Percentiles rank a stretch among this genome's conserved stretches.
Conservation (phyloP, 2,888 invertebrate species). For the Abrostola tripartita region DNA sequence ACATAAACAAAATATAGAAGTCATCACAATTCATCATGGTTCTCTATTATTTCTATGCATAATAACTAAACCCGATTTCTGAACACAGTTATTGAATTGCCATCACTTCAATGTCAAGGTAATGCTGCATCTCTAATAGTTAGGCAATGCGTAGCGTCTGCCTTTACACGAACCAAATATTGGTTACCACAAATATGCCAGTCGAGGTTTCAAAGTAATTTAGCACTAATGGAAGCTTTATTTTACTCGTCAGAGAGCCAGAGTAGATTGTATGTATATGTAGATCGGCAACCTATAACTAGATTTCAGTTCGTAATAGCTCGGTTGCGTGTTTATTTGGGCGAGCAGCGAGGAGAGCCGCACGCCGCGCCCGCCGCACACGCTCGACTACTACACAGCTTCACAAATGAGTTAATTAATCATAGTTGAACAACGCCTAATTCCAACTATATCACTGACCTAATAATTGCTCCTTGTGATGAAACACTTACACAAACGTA, state of each 20-base stretch:
- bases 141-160: no score
- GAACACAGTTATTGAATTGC: no score
- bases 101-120: no score
- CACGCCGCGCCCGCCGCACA: slow-evolving; percentile 32
- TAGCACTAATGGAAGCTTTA: slow-evolving; percentile 1
- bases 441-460: slow-evolving; percentile 42
- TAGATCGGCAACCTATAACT: slow-evolving; percentile 6
- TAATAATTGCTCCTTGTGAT: slow-evolving; percentile 29
- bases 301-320: slow-evolving; percentile 23
- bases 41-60: no score
- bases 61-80: no score
- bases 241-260: slow-evolving; percentile 2
- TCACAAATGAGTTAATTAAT: slow-evolving; percentile 78
- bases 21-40: no score
- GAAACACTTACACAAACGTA: slow-evolving; percentile 24
- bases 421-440: slow-evolving; percentile 71
- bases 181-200: background rate
- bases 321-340: slow-evolving; percentile 42
- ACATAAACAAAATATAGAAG: no score
- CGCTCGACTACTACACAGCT: slow-evolving; percentile 64
- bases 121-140: no score
- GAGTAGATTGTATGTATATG: slow-evolving; percentile 6
- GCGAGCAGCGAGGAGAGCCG: slow-evolving; percentile 45
- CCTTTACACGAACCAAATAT: background rate
- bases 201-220: slow-evolving; percentile 1